phyloP scores from a whole-genome alignment of 2,113 vertebrate genomes.

The Uria lomvia region DNA sequence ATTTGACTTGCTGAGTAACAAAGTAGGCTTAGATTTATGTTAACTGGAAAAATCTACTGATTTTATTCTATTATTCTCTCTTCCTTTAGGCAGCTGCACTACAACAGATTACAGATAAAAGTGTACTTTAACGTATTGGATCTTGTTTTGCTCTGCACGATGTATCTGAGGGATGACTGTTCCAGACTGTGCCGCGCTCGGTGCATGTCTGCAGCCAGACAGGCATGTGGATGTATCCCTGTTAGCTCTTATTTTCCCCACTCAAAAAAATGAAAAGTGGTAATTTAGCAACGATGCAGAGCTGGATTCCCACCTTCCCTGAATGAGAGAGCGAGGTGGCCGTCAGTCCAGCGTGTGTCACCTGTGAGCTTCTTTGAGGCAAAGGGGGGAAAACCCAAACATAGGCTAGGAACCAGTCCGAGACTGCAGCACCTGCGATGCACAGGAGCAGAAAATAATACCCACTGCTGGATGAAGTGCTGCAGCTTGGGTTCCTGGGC shows the following conservation, averaged over 20 bases:
- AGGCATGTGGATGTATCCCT: not conserved
- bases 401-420: not conserved
- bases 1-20: not conserved
- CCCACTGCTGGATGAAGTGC: not conserved
- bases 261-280: not conserved
- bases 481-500: fast-evolving
- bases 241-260: not conserved
- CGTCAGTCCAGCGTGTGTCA: not conserved
- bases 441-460: not conserved
- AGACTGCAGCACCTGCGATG: not conserved
- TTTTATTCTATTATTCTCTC: not conserved
- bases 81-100: not conserved
- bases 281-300: not conserved
- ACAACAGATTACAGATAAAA: not conserved
- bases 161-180: not conserved
- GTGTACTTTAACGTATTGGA: not conserved
- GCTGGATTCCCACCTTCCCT: not conserved
- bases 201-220: not conserved
- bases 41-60: not conserved
- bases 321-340: fast-evolving
- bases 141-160: not conserved
- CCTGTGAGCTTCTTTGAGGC: not conserved
- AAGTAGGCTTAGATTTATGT: not conserved
- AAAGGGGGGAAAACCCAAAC: not conserved
- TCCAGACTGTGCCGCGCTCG: fast-evolving